Conservation (phyloP, 92 coral and sea anemone species). For the Virgularia gustaviana region DNA sequence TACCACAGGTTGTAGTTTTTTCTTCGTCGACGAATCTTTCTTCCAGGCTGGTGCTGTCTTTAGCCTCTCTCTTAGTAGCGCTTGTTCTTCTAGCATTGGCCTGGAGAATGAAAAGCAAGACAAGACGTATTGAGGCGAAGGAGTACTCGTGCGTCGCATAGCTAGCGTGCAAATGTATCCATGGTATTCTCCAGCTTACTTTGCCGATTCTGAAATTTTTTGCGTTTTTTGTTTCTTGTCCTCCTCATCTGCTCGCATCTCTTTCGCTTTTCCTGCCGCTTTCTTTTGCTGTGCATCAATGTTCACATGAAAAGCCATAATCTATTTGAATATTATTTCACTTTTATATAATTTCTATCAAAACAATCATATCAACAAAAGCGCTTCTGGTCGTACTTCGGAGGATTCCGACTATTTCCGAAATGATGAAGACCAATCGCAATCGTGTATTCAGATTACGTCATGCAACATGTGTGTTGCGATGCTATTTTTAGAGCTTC, state of each 20-base stretch:
- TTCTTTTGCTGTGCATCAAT: slow-evolving; percentile 72
- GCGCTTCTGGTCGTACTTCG: slow-evolving; percentile 5
- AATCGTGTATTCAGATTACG: not conserved
- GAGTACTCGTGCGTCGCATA: slow-evolving; percentile 4
- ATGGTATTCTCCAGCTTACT: slow-evolving; percentile 51
- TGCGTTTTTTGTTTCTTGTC: slow-evolving; percentile 71
- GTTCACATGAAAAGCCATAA: slow-evolving; percentile 82
- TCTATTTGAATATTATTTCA: too few relatives aligned
- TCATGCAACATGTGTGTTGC: not conserved
- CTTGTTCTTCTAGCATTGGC: slow-evolving; percentile 95
- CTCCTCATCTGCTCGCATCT: slow-evolving; percentile 61
- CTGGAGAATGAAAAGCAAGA: slow-evolving; percentile 43
- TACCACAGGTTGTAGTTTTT: slow-evolving; percentile 89
- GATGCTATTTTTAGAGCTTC: slow-evolving; percentile 5
- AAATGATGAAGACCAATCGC: slow-evolving; percentile 44
- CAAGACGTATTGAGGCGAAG: not conserved
- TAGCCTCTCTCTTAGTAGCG: slow-evolving; percentile 76
- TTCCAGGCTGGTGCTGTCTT: slow-evolving; percentile 78
- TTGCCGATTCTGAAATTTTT: slow-evolving; percentile 85
- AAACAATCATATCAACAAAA: slow-evolving; percentile 41
- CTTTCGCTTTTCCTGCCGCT: slow-evolving; percentile 66
- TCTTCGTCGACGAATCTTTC: slow-evolving; percentile 64
- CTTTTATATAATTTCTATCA: slow-evolving; percentile 10
- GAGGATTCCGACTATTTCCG: slow-evolving; percentile 61
- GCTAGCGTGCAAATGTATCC: not conserved